Evolutionary conservation across 2,888 invertebrate species (phyloP).

Genomic region (Melangyna quadrimaculata): DNA sequence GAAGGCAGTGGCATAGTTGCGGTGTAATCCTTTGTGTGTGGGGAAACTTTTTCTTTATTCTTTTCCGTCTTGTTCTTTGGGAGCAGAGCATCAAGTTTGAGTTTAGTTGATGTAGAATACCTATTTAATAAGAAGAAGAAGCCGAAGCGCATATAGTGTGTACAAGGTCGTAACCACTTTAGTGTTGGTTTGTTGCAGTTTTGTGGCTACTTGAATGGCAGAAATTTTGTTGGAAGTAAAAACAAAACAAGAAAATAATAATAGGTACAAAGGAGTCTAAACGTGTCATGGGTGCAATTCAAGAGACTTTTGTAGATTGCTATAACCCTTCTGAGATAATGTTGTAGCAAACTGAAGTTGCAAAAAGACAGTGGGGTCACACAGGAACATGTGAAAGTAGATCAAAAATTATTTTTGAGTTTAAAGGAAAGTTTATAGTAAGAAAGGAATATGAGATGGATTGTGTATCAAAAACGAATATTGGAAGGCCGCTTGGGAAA

Average conservation of each 20-base stretch:
- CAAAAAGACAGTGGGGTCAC: constrained; percentile 15
- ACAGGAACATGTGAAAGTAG: background rate
- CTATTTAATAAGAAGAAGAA: background rate
- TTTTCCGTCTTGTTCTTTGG: background rate
- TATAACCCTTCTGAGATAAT: background rate
- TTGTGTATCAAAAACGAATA: too few relatives aligned
- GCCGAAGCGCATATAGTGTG: constrained; percentile 32
- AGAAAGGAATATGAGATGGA: too few relatives aligned
- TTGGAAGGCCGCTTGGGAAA: too few relatives aligned
- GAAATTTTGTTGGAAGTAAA: constrained; percentile 15
- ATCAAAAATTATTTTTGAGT: background rate
- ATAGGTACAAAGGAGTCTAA: constrained; percentile 13
- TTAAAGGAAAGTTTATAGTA: too few relatives aligned
- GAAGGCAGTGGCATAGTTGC: constrained; percentile 50
- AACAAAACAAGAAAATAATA: background rate
- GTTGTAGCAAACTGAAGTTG: constrained; percentile 5
- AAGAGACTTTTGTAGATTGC: background rate
- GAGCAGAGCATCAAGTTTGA: constrained; percentile 6
- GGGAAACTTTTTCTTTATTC: constrained; percentile 58
- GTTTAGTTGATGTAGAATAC: background rate
- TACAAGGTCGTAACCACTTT: constrained; percentile 69
- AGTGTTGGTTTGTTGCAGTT: constrained; percentile 70
- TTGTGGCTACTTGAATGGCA: constrained; percentile 50
- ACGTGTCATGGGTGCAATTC: constrained; percentile 51
- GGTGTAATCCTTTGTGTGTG: constrained; percentile 68